Conservation (phyloP, 2,888 invertebrate genomes). For the Ariolimax columbianus region DNA sequence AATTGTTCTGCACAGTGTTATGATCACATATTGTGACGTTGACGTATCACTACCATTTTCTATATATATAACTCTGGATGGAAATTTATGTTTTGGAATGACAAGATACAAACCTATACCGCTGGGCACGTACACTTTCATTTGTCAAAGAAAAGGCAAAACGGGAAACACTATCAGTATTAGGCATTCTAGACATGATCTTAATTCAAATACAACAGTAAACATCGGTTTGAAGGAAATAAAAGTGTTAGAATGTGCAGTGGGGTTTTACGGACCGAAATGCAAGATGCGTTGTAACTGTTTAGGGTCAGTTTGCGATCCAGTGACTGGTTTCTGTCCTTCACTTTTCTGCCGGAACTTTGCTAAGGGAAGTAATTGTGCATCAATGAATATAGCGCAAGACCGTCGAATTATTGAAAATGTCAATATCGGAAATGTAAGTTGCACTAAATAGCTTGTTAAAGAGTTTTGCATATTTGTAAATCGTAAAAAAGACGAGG, state of each 20-base stretch:
- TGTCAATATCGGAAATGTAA: not conserved
- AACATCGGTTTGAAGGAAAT: not conserved
- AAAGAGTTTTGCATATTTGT: too few relatives aligned
- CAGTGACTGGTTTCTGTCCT: conserved; percentile 18
- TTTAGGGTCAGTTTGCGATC: conserved; percentile 17
- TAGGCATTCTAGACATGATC: conserved; percentile 7
- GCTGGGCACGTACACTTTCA: not conserved
- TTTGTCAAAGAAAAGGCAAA: conserved; percentile 1
- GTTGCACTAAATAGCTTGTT: too few relatives aligned
- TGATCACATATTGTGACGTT: conserved; percentile 22
- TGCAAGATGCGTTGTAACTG: conserved; percentile 24
- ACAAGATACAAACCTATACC: not conserved
- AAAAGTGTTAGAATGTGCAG: conserved; percentile 8
- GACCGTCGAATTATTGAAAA: not conserved
- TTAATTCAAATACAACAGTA: not conserved
- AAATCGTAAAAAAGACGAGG: too few relatives aligned
- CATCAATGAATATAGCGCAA: conserved; percentile 15
- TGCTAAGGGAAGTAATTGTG: conserved; percentile 32
- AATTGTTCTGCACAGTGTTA: conserved; percentile 5
- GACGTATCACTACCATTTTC: conserved; percentile 31
- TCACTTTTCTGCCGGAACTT: not conserved
- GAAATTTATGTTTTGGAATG: conserved; percentile 22
- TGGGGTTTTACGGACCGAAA: conserved; percentile 23
- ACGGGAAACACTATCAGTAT: not conserved
- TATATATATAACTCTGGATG: conserved; percentile 22